Percentiles rank a stretch among this genome's conserved stretches.
phyloP scores from a whole-genome alignment of 2,888 invertebrate species.

The Mactromeris polynyma region DNA sequence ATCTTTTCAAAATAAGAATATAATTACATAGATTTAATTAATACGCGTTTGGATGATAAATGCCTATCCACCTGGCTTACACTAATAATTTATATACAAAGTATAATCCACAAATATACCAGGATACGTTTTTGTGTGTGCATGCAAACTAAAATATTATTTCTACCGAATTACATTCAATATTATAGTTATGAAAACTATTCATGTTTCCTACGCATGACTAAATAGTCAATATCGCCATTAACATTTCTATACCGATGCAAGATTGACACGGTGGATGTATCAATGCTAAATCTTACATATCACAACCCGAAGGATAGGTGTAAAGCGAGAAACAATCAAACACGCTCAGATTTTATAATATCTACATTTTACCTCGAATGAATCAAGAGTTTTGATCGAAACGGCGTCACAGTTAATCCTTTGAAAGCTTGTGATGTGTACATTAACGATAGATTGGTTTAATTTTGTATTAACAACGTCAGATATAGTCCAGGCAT shows the following conservation, averaged over 20 bases:
- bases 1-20: background rate
- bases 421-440: conserved; percentile 24
- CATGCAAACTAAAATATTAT: background rate
- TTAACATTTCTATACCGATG: background rate
- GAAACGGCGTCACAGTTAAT: conserved; percentile 29
- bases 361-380: conserved; percentile 1
- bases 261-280: background rate
- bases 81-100: background rate
- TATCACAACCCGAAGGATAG: background rate
- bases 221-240: background rate
- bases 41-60: background rate
- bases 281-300: conserved; percentile 12
- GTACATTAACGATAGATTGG: conserved; percentile 28
- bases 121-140: background rate
- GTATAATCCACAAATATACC: background rate
- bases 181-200: background rate
- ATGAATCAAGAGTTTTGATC: conserved; percentile 25
- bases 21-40: background rate
- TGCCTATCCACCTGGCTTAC: background rate
- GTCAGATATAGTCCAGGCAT: background rate
- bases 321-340: conserved; percentile 24
- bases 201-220: background rate
- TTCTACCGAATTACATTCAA: background rate
- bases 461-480: conserved; percentile 29
- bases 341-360: background rate